Base-by-base conservation (phyloP, 2,113 vertebrate genomes). In the Forbesichthys papilliferus region DNA sequence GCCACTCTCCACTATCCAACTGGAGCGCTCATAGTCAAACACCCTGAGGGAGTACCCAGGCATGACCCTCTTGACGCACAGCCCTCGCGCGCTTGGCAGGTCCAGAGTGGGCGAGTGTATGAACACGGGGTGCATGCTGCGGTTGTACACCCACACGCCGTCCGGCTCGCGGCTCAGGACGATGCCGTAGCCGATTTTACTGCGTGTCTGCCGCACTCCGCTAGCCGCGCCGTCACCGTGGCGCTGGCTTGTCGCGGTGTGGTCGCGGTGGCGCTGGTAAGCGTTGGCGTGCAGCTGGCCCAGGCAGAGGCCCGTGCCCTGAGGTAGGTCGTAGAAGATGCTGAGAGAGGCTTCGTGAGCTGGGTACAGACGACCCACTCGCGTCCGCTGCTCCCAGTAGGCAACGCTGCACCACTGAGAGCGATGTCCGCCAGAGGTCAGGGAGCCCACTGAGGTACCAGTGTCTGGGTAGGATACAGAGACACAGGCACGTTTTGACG, bases 321-420 rank as follows among this genome's bases (percentile, higher is more conserved):
- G 98, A 99, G 98, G 98, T 99, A 99, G 97, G 94, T 99, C 97
- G 51, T 98, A 99, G 90, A 99, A 99, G 79, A 99, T 98, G 94
- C 95, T 97, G 92, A 98, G 95, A 74, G 96, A 96, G 82, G 95
- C 93, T 88, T 98, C 95, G 48, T 96, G 93, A 92, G 98, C 96
- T 34, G 96, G 92, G 82, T 98, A 98, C 62, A 99, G 95, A 82
- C 97, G 96, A 53, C 98, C 98, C 20, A 99, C 96, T 0, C 98
- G 96, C 0, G 95, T 98, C 76, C 96, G 94, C 87, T 98, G 96
- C 87, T 99, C 97, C 98, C 98, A 99, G 85, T 99, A 98, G 8
- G 98, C 98, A 54, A 99, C 96, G 13, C 94, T 98, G 92, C 98
- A 99, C 98, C 98, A 99, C 81, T 96, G 96, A 78, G 93, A 94